phyloP scores from a whole-genome alignment of 2,797 vertebrate species.

The Pachyuromys duprasi region DNA sequence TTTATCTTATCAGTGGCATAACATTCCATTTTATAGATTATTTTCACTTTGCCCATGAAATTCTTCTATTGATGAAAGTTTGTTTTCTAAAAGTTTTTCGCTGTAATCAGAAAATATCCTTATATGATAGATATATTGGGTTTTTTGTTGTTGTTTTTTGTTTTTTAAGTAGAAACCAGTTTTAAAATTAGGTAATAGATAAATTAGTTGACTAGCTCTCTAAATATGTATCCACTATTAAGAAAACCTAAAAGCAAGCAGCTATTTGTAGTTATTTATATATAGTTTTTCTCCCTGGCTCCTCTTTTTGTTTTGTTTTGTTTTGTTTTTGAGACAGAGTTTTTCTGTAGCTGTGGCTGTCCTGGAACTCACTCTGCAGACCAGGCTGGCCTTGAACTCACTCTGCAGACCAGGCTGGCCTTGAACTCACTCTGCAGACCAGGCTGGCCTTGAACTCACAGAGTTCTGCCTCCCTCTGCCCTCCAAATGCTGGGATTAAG shows the following conservation, averaged over 20 bases:
- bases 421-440: no score
- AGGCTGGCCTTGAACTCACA: no score
- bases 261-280: slow-evolving; percentile 20
- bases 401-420: no score
- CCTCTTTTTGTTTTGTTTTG: neutral
- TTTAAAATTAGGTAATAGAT: slow-evolving; percentile 38
- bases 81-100: slow-evolving; percentile 40
- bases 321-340: no score
- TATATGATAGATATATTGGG: neutral
- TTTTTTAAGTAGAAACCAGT: slow-evolving; percentile 6
- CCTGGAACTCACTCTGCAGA: no score
- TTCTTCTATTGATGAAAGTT: slow-evolving; percentile 21
- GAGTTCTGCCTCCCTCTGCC: no score
- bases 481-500: no score
- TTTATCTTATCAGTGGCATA: slow-evolving; percentile 11
- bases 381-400: no score
- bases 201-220: slow-evolving; percentile 9
- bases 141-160: neutral
- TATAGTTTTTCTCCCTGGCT: neutral
- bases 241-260: slow-evolving; percentile 37
- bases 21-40: slow-evolving; percentile 6
- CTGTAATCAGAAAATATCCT: neutral
- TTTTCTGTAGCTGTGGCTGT: no score
- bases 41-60: slow-evolving; percentile 13
- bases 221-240: slow-evolving; percentile 15